A percentile compares a stretch with the other conserved stretches of the same genome.
phyloP scores from a whole-genome alignment of 1,140 invertebrate species.

The Drosophila sulfurigaster region DNA sequence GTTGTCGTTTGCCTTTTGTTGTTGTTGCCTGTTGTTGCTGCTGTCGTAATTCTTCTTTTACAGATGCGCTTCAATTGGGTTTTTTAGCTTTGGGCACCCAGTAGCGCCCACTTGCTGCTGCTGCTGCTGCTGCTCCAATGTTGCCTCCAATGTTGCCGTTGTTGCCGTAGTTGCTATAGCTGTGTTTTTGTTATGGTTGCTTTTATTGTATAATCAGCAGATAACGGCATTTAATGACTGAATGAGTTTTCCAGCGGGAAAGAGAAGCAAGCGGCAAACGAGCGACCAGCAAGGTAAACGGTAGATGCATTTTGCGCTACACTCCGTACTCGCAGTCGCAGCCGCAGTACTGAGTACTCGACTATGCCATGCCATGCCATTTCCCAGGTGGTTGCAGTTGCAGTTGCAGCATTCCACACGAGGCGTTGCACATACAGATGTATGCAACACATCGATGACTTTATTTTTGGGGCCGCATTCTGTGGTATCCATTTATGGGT shows the following conservation, averaged over 20 bases:
- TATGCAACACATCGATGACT: conserved; percentile 60
- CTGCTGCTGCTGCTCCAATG: background rate
- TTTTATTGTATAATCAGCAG: conserved; percentile 82
- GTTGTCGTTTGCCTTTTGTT: conserved; percentile 28
- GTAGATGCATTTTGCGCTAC: conserved; percentile 43
- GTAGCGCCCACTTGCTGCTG: conserved; percentile 60
- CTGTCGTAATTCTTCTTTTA: conserved; percentile 51
- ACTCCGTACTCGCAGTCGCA: conserved; percentile 2
- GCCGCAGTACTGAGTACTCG: background rate
- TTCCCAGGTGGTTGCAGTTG: conserved; percentile 26
- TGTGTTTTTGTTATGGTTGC: conserved; percentile 54
- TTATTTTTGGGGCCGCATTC: conserved; percentile 62
- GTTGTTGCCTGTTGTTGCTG: conserved; percentile 33
- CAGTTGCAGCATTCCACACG: conserved; percentile 59
- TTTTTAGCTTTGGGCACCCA: conserved; percentile 68
- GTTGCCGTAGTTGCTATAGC: conserved; percentile 1
- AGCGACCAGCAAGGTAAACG: conserved; percentile 22
- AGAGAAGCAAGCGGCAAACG: conserved; percentile 3
- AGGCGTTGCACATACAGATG: conserved; percentile 53
- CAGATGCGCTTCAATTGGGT: conserved; percentile 77
- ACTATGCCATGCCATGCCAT: conserved; percentile 10
- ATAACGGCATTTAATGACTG: conserved; percentile 83
- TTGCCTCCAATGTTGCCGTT: background rate
- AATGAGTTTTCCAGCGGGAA: conserved; percentile 66
- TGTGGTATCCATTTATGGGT: conserved; percentile 35